These are phyloP conservation scores for Eurystomus gularis DNA, from an alignment of 2,113 vertebrate species.

Conservation along the genomic window DNA sequence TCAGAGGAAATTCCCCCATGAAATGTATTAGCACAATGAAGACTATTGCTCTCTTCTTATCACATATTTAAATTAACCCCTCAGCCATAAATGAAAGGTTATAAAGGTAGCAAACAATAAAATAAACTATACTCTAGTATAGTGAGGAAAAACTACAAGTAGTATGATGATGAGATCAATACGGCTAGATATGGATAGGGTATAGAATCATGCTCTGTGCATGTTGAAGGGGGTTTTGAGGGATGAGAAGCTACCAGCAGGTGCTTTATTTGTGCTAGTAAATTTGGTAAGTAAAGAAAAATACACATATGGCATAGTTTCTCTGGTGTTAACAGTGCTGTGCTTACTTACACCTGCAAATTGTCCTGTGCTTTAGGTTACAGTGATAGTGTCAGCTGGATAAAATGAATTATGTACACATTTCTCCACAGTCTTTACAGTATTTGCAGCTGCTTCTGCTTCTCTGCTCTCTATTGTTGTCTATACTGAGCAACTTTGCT, in stretches of 20 bases:
- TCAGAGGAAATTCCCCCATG: neutral
- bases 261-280: neutral
- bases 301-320: neutral
- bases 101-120: neutral
- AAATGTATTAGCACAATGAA: neutral
- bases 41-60: neutral
- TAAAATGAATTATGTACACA: accelerated
- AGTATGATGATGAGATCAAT: neutral
- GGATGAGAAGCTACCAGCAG: neutral
- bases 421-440: neutral
- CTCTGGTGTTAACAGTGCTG: neutral
- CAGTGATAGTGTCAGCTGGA: neutral
- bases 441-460: neutral
- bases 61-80: neutral
- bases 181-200: neutral
- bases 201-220: neutral
- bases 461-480: neutral
- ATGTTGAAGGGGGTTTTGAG: neutral
- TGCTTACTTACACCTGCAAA: neutral
- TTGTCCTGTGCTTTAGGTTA: neutral
- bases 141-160: neutral
- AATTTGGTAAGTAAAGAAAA: neutral
- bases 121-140: neutral
- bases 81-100: neutral
- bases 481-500: neutral